Base-by-base conservation (phyloP, 2,888 invertebrate species). In the Argyresthia albistria region DNA sequence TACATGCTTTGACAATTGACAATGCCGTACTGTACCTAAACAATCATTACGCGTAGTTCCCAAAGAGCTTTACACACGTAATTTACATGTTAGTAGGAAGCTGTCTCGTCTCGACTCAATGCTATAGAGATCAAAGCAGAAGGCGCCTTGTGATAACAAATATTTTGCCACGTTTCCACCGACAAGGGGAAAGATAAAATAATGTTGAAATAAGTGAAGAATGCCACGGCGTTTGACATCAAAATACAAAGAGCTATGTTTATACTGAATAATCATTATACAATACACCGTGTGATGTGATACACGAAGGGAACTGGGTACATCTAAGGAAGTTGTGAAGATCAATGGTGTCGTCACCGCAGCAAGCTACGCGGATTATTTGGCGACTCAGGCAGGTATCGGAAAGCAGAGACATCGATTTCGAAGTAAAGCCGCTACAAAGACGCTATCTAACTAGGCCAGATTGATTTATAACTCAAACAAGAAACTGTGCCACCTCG, bases 401-500 rank as follows among this genome's bases (percentile, higher is more conserved):
- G 70, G 80, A 83, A 82, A 82, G 75, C 76, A 71, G 73, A 74
- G 69, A 73, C 71, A 72, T 72, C 69, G 67, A 70, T 67, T 66
- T 60, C 67, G 66, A 63, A 69, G 71, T 66, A 72, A 70, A 69
- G 63, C 63, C 61, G 67, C 67, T 70, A 72, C 69, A 25, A 65
- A 74, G 70, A 76, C 71, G 66, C 69, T 79, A 80, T 82, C 78
- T 79, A 83, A 76, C 80, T 78, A 68, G 80, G 76, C 76, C 81
- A 73, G 70, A 80, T 77, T 80, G 78, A 82, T 80, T 86, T 81
- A 83, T 74, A 79, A 73, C 72, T 76, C 67, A 70, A 80, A 78
- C 76, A 75, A 80, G 79, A 81, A 83, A 81, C 80, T 76, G 76
- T 81, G 80, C 78, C 81, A 77, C 80, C 80, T 80, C 81, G 76